A percentile compares a stretch with the other conserved stretches of the same genome.
phyloP scores from a whole-genome alignment of 37 sponge, comb jelly and placozoan species.

The Halisarca cf. caerulea region DNA sequence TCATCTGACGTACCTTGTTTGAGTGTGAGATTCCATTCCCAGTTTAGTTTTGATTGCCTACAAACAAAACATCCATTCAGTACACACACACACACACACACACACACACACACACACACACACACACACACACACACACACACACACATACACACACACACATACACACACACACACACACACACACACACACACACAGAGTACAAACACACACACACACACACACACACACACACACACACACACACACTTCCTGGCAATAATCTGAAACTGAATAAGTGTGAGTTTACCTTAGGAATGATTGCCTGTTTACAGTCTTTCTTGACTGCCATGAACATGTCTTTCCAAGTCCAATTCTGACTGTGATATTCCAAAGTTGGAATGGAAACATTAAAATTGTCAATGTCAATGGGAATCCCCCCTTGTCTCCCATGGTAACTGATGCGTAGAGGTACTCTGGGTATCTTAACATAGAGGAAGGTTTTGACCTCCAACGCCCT shows the following conservation, averaged over 20 bases:
- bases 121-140: too few relatives aligned
- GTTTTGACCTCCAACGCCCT: constrained; percentile 84
- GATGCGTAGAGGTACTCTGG: constrained; percentile 75
- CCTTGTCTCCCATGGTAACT: constrained; percentile 74
- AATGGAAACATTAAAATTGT: constrained; percentile 63
- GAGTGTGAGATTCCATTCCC: background rate
- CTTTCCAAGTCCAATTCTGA: constrained; percentile 87
- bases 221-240: too few relatives aligned
- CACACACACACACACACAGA: too few relatives aligned
- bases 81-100: too few relatives aligned
- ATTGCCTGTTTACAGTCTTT: constrained; percentile 85
- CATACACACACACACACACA: too few relatives aligned
- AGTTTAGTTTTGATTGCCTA: constrained; percentile 15
- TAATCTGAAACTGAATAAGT: background rate
- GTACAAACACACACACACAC: too few relatives aligned
- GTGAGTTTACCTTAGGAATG: constrained; percentile 61
- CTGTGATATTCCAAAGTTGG: constrained; percentile 94
- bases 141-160: too few relatives aligned
- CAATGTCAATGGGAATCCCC: constrained; percentile 70
- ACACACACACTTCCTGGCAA: too few relatives aligned
- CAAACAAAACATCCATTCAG: background rate
- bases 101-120: too few relatives aligned
- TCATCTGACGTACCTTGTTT: too few relatives aligned
- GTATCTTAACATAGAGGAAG: constrained; percentile 93
- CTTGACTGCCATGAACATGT: constrained; percentile 90